Evolutionary conservation across 2,113 vertebrate genomes (phyloP), one percentile per base, ranked within the genome.

Genomic region (Peromyscus californicus): DNA sequence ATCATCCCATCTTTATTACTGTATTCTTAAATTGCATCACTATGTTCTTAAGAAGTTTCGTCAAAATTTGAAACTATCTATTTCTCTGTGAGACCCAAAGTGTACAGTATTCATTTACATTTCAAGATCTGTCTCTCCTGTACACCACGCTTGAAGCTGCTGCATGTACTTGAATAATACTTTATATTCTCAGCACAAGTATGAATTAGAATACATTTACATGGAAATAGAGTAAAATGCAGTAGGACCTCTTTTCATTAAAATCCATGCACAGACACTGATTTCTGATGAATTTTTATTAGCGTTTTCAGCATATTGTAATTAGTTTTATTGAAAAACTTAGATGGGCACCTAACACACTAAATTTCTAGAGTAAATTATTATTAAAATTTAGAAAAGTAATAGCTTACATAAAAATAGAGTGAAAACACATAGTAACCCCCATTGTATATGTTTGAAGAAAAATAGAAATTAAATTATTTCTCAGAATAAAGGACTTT

Each of bases 111-210:
- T 86, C 95, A 26, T 93, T 95, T 94, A 80, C 26, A 65, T 76
- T 21, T 72, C n/a, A 78, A 1, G 82, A 22, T 59, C 54, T 26
- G 5, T n/a, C 26, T 93, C 6, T 67, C 22, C 21, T 2, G 7
- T 65, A n/a, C 2, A 54, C 61, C 4, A 1, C 94, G 74, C n/a
- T 42, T 48, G 31, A 74, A n/a, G 7, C 16, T 31, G 74, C 9
- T 65, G 42, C 69, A 22, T 63, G 26, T 59, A 19, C 42, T 89
- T 86, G 48, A 94, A 91, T 17, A 51, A 83, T 36, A 86, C 79
- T 96, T 96, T 83, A 93, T 65, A 89, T 91, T 91, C 82, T 86
- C 45, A 91, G 82, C 88, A 59, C 26, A 59, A 89, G 86, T 29
- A 67, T 76, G 31, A 93, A 76, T 70, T 76, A 42, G 72, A 91